Conservation (phyloP, 30 jellyfish, hydroid and myxozoan species). For the Cassiopea andromeda region DNA sequence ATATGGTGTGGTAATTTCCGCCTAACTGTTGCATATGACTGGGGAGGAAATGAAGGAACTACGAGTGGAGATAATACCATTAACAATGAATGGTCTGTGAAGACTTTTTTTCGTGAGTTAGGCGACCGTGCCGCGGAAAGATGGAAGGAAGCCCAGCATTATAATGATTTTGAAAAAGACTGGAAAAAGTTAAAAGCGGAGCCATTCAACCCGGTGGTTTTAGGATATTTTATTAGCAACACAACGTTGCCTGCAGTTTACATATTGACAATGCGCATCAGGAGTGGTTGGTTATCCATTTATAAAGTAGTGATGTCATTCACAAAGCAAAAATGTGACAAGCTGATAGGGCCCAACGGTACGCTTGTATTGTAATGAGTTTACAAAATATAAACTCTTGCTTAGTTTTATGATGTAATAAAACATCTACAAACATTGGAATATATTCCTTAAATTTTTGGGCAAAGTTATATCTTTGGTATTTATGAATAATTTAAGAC, state of each 20-base stretch:
- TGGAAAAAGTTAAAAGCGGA: slow-evolving; percentile 43
- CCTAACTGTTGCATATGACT: slow-evolving; percentile 6
- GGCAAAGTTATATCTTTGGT: too few relatives aligned
- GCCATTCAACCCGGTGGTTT: slow-evolving; percentile 32
- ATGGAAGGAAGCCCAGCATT: slow-evolving; percentile 22
- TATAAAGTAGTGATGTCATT: slow-evolving; percentile 32
- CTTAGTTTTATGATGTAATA: too few relatives aligned
- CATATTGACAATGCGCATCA: background rate
- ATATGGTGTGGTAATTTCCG: background rate
- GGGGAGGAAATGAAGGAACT: background rate
- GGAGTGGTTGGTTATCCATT: slow-evolving; percentile 16
- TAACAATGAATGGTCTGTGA: background rate
- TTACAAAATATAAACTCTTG: too few relatives aligned
- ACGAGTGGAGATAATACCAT: background rate
- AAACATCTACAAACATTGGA: too few relatives aligned
- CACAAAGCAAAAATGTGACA: slow-evolving; percentile 57
- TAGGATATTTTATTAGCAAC: slow-evolving; percentile 28
- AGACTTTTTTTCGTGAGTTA: background rate
- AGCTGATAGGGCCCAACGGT: slow-evolving; percentile 57
- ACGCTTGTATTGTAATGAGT: background rate
- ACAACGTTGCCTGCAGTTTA: slow-evolving; percentile 51
- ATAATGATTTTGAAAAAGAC: slow-evolving; percentile 32
- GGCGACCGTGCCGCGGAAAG: slow-evolving; percentile 4
- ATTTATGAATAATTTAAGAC: too few relatives aligned
- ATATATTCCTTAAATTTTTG: too few relatives aligned